Evolutionary conservation across 1,140 invertebrate species (phyloP).

Genomic region (Anastrepha obliqua): DNA sequence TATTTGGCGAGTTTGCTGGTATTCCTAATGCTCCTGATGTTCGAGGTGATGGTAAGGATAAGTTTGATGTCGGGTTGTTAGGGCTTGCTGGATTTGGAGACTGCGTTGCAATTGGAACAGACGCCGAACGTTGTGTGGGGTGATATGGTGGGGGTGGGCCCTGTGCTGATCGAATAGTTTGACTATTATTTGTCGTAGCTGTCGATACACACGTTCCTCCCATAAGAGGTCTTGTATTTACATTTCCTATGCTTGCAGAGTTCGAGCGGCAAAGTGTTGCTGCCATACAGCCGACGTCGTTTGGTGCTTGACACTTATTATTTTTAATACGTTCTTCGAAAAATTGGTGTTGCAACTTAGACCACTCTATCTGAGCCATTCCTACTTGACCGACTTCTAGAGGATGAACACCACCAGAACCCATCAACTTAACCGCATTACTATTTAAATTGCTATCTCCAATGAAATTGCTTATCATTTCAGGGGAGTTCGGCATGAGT

Average conservation of each 20-base stretch:
- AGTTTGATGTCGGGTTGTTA: constrained; percentile 82
- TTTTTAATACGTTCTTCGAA: constrained; percentile 80
- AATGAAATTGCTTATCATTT: constrained; percentile 58
- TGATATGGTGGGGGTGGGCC: constrained; percentile 92
- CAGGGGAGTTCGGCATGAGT: constrained; percentile 62
- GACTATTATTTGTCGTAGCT: constrained; percentile 75
- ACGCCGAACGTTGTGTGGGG: constrained; percentile 87
- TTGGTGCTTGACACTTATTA: constrained; percentile 57
- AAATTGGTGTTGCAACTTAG: constrained; percentile 90
- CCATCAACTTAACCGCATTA: not conserved
- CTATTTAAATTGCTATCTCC: constrained; percentile 28
- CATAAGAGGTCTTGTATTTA: not conserved
- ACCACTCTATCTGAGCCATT: constrained; percentile 86
- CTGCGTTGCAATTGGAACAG: constrained; percentile 86
- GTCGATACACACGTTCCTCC: constrained; percentile 1
- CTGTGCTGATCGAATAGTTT: constrained; percentile 78
- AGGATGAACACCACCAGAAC: not conserved
- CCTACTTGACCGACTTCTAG: constrained; percentile 62
- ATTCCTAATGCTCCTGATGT: constrained; percentile 77
- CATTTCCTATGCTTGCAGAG: constrained; percentile 43
- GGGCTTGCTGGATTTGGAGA: constrained; percentile 83
- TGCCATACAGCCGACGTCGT: constrained; percentile 18
- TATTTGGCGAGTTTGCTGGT: constrained; percentile 80
- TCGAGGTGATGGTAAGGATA: constrained; percentile 83
- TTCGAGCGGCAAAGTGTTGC: constrained; percentile 45